These are phyloP conservation scores for Melieria picta DNA, from an alignment of 2,888 invertebrate species.

Conservation along the genomic window DNA sequence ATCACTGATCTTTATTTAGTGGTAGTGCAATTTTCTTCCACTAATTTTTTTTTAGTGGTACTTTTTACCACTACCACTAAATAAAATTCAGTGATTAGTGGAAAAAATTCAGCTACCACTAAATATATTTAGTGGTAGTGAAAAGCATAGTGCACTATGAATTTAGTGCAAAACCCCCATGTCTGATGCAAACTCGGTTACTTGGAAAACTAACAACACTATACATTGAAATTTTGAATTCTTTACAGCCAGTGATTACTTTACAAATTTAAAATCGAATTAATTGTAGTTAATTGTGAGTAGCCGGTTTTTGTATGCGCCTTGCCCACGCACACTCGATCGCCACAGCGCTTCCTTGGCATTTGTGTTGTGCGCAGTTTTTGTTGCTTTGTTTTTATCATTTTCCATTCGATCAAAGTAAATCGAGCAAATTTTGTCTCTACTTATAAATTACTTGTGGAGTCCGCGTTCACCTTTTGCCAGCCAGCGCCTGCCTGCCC, in stretches of 20 bases:
- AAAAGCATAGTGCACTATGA: too few species aligned
- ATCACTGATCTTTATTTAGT: too few species aligned
- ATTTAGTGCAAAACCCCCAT: too few species aligned
- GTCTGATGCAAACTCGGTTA: background rate
- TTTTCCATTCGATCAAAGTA: conserved; percentile 1
- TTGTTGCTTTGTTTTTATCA: background rate
- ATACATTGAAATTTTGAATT: background rate
- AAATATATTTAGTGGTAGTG: too few species aligned
- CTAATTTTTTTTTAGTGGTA: too few species aligned
- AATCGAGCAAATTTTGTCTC: background rate
- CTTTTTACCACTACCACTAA: too few species aligned
- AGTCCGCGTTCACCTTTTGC: background rate
- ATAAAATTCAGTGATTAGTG: too few species aligned
- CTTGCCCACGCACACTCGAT: too few species aligned
- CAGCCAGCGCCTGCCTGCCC: conserved; percentile 9
- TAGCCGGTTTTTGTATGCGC: background rate
- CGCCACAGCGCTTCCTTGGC: background rate
- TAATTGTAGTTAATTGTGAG: background rate
- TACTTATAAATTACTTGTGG: background rate
- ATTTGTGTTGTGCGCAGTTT: background rate
- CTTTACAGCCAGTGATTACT: background rate
- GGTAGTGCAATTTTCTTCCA: too few species aligned
- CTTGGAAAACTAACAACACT: too few species aligned
- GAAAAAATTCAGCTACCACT: too few species aligned
- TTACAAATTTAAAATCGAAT: background rate